Conservation (phyloP, 2,113 vertebrate genomes). For the Prunella fulvescens region DNA sequence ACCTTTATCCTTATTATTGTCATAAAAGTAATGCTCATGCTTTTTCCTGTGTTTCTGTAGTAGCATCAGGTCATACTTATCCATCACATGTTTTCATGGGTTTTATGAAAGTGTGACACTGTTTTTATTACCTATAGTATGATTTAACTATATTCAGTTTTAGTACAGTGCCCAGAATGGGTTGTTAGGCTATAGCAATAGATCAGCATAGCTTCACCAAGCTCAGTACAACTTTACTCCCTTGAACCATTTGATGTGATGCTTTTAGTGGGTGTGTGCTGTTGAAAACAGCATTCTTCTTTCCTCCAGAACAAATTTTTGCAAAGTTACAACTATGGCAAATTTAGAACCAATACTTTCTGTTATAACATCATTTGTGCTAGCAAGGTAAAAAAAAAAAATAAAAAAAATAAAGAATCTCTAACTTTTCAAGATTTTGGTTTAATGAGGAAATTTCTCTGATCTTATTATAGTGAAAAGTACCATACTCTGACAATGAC, state of each 20-base stretch:
- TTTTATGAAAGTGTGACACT: not conserved
- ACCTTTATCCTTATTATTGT: not conserved
- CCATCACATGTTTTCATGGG: not conserved
- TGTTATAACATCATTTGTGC: not conserved
- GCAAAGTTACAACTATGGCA: not conserved
- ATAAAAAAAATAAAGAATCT: not conserved
- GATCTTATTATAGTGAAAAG: not conserved
- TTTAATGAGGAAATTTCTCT: not conserved
- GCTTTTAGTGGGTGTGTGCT: not conserved
- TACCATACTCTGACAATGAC: not conserved
- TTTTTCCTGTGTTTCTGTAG: not conserved
- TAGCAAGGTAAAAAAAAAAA: not conserved
- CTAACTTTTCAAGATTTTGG: not conserved
- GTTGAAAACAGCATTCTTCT: not conserved
- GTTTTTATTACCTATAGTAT: not conserved
- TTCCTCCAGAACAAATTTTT: not conserved
- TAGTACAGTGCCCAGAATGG: not conserved
- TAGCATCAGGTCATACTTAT: not conserved
- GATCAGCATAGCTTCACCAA: not conserved
- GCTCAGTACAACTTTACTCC: not conserved
- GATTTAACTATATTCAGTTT: not conserved
- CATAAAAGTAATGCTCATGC: not conserved
- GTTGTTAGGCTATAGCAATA: not conserved
- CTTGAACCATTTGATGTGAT: not conserved
- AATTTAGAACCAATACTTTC: not conserved